Evolutionary conservation across 1,140 invertebrate genomes (phyloP), one percentile per base, ranked within the genome.

Genomic region (Bombus haemorrhoidalis): DNA sequence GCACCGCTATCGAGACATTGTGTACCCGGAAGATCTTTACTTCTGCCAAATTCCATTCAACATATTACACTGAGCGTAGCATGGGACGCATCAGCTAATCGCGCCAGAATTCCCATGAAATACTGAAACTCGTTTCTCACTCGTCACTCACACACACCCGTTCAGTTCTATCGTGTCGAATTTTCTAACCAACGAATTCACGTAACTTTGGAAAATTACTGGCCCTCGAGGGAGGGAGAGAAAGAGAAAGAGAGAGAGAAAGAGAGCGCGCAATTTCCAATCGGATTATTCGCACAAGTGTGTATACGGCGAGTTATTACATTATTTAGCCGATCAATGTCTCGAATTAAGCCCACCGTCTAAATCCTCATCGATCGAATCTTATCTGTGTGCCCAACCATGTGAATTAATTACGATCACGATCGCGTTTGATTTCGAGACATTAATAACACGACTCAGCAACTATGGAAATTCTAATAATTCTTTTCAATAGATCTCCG

Each of bases 21-120:
- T 68, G 68, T 71, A 28, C 34, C 76, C 47, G 59, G 85, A 64
- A 34, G 74, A 79, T 53, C 69, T 64, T 83, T 62, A 53, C 22
- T 64, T 68, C 78, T 87, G 82, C 86, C 86, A 87, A 85, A 90
- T 79, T 90, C 78, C 57, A 41, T 85, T 85, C 34, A 72, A 74
- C 69, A n/a, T 32, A 5, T 25, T 28, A 10, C 18, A 39, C n/a
- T 3, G 37, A 13, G 22, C 34, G 22, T 69, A 12, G 3, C 15
- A 28, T 64, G 39, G 3, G 28, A 18, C 10, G 25, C 4, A 3
- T 28, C 3, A 18, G 15, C 8, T 79, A 79, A 71, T 71, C 53
- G 47, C n/a, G n/a, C 34, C 15, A 15, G 12, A 8, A 2, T 43
- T 59, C 6, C 66, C 13, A 22, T 43, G 22, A 8, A 41, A 59